A percentile compares a stretch with the other conserved stretches of the same genome.
Conservation (phyloP, 2,888 invertebrate genomes). For the Macrophya alboannulata region DNA sequence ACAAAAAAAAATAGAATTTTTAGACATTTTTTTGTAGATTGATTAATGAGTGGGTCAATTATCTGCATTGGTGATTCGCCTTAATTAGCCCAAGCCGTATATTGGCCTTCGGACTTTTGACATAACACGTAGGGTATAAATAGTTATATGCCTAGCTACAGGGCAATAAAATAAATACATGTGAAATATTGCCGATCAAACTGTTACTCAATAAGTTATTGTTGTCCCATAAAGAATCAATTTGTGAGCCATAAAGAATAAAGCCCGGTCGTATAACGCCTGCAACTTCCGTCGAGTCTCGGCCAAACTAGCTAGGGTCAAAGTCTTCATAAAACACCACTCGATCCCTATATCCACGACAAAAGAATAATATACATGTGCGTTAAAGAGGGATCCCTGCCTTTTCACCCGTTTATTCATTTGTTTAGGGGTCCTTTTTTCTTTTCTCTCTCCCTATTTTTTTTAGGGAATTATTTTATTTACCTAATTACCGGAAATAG, state of each 20-base stretch:
- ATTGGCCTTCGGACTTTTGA: neutral
- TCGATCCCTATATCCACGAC: conserved; percentile 43
- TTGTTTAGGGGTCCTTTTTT: neutral
- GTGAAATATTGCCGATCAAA: conserved; percentile 61
- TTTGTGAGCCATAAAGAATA: conserved; percentile 69
- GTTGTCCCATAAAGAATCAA: conserved; percentile 68
- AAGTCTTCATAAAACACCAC: conserved; percentile 59
- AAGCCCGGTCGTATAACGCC: conserved; percentile 58
- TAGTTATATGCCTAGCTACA: neutral
- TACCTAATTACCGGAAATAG: no score
- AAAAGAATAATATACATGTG: conserved; percentile 49
- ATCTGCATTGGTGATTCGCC: neutral
- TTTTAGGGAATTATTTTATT: no score
- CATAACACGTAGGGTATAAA: neutral
- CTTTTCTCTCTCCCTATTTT: no score
- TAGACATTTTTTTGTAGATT: neutral
- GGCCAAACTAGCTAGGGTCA: conserved; percentile 58
- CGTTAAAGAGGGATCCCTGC: conserved; percentile 28
- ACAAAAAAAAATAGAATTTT: neutral
- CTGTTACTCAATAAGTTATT: conserved; percentile 65
- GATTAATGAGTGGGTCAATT: neutral
- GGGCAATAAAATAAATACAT: conserved; percentile 53
- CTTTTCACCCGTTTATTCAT: neutral
- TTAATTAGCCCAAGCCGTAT: neutral
- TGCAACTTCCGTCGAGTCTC: conserved; percentile 39